These are phyloP conservation scores for Pampus argenteus DNA, from an alignment of 2,797 vertebrate genomes.

Conservation along the genomic window DNA sequence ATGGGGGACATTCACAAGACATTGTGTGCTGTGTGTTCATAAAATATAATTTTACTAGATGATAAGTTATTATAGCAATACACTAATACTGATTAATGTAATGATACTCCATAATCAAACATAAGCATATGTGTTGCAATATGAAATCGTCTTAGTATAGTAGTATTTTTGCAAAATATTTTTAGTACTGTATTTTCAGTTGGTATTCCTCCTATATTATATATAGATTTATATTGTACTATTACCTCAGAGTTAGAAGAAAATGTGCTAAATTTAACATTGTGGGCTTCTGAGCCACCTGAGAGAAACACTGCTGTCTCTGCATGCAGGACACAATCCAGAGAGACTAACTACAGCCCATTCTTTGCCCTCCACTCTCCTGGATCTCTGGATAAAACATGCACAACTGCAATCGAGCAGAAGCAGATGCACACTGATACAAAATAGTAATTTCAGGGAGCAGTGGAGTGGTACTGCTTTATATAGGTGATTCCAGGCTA, in stretches of 20 bases:
- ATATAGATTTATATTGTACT: neutral
- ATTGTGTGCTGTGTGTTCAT: conserved; percentile 14
- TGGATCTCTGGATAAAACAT: conserved; percentile 65
- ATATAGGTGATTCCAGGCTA: conserved; percentile 51
- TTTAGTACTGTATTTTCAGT: neutral
- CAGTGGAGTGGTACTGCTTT: conserved; percentile 44
- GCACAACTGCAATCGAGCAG: conserved; percentile 64
- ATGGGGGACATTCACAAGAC: conserved; percentile 39
- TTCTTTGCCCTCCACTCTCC: conserved; percentile 46
- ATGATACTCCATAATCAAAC: neutral
- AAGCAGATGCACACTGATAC: conserved; percentile 58
- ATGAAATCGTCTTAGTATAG: neutral
- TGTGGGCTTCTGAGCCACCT: conserved; percentile 7
- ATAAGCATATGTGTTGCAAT: neutral
- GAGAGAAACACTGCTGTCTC: conserved; percentile 34
- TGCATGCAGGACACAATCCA: conserved; percentile 62
- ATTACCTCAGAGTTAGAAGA: conserved; percentile 8
- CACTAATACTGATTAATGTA: neutral
- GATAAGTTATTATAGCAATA: neutral
- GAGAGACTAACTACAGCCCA: conserved; percentile 40
- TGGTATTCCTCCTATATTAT: neutral
- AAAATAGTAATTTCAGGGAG: conserved; percentile 56
- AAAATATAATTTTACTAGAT: neutral
- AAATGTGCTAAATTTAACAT: conserved; percentile 25
- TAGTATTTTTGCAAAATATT: neutral